Evolutionary conservation across 2,113 vertebrate species (phyloP).

Genomic region (Hydrolagus affinis): DNA sequence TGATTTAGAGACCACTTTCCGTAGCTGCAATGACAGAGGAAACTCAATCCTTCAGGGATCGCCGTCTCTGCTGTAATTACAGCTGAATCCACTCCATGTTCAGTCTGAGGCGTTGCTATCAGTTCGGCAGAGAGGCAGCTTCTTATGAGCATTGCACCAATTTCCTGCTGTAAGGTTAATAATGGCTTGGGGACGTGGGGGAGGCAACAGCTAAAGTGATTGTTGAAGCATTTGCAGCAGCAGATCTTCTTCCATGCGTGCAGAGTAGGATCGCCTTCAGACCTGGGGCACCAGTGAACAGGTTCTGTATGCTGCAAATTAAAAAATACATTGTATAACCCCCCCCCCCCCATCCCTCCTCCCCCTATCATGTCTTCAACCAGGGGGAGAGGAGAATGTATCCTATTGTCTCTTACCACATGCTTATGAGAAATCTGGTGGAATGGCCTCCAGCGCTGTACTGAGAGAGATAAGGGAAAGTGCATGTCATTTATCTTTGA

Average conservation of each 20-base stretch:
- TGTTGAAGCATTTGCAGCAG: neutral
- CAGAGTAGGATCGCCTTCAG: neutral
- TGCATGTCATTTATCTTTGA: neutral
- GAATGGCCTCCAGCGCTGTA: neutral
- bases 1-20: neutral
- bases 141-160: neutral
- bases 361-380: neutral
- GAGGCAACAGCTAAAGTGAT: no score
- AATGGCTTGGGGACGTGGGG: neutral
- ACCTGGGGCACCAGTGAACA: neutral
- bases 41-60: neutral
- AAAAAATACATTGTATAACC: neutral
- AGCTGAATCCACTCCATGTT: neutral
- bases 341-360: no score
- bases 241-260: neutral
- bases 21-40: neutral
- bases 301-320: neutral
- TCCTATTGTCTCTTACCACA: neutral
- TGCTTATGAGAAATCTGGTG: neutral
- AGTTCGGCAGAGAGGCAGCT: neutral
- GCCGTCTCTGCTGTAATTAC: neutral
- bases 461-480: neutral
- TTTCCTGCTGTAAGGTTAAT: neutral
- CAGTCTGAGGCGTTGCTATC: neutral
- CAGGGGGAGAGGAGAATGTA: neutral